phyloP scores from a whole-genome alignment of 2,888 invertebrate genomes.

The Myathropa florea region DNA sequence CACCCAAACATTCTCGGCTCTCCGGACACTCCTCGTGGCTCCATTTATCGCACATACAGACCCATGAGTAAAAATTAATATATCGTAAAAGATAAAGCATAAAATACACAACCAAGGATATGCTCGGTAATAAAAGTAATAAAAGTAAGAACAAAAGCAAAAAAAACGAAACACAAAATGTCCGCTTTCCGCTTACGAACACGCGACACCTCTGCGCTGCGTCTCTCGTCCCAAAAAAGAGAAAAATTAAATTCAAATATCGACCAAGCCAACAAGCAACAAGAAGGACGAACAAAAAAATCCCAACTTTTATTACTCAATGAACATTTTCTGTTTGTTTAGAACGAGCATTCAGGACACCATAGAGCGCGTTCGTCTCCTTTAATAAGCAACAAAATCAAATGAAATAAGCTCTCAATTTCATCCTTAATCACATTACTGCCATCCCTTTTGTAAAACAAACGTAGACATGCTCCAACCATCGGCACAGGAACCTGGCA shows the following conservation, averaged over 20 bases:
- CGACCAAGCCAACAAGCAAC: neutral
- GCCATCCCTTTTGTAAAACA: slow-evolving; percentile 19
- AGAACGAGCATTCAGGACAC: neutral
- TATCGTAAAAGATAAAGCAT: neutral
- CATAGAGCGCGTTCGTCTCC: neutral
- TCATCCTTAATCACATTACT: slow-evolving; percentile 59
- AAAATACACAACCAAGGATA: neutral
- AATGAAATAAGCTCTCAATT: slow-evolving; percentile 66
- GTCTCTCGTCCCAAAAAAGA: neutral
- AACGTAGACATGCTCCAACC: slow-evolving; percentile 21
- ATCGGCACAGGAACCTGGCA: neutral
- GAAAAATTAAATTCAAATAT: neutral
- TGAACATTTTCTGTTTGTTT: slow-evolving; percentile 3
- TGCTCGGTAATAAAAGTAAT: neutral
- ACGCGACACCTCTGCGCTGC: neutral
- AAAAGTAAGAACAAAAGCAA: neutral
- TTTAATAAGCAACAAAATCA: slow-evolving; percentile 33
- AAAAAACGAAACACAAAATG: neutral
- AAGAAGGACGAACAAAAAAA: neutral
- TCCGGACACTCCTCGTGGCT: neutral
- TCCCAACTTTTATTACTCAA: slow-evolving; percentile 11
- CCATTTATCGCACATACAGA: neutral
- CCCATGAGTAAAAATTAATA: neutral
- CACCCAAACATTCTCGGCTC: neutral
- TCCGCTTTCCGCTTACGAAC: neutral